Conservation (phyloP, 1,140 invertebrate species). For the Charaxes varanes region DNA sequence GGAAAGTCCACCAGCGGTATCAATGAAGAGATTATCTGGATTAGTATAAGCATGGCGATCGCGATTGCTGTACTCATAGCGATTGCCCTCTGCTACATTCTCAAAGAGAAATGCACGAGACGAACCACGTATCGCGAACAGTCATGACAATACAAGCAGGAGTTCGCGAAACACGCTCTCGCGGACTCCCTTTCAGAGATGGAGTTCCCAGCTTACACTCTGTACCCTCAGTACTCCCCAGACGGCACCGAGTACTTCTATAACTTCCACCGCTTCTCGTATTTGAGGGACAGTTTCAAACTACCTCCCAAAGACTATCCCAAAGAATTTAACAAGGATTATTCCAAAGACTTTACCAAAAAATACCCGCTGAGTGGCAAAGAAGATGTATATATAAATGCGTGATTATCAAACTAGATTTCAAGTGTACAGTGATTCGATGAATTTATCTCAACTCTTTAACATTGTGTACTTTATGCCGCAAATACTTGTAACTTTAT, state of each 20-base stretch:
- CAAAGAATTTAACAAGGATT: slow-evolving; percentile 36
- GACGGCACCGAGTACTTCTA: slow-evolving; percentile 66
- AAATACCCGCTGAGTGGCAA: slow-evolving; percentile 43
- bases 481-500: no score
- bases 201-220: slow-evolving; percentile 54
- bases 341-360: slow-evolving; percentile 36
- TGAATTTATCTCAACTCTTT: slow-evolving; percentile 2
- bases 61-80: slow-evolving; percentile 87
- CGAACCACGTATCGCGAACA: slow-evolving; percentile 81
- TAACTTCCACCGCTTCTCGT: slow-evolving; percentile 64
- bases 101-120: slow-evolving; percentile 85
- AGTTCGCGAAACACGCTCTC: slow-evolving; percentile 61
- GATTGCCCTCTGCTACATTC: slow-evolving; percentile 86
- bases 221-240: slow-evolving; percentile 63
- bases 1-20: slow-evolving; percentile 85
- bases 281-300: slow-evolving; percentile 56
- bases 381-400: slow-evolving; percentile 58
- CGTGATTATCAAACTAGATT: slow-evolving; percentile 31
- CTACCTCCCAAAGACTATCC: slow-evolving; percentile 50
- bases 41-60: slow-evolving; percentile 88
- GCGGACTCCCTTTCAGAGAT: slow-evolving; percentile 52
- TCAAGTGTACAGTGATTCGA: slow-evolving; percentile 5
- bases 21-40: slow-evolving; percentile 91
- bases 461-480: slow-evolving; percentile 14
- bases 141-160: slow-evolving; percentile 77